Conservation (phyloP, 2,113 vertebrate species). For the Brachypodius melanocephalos region DNA sequence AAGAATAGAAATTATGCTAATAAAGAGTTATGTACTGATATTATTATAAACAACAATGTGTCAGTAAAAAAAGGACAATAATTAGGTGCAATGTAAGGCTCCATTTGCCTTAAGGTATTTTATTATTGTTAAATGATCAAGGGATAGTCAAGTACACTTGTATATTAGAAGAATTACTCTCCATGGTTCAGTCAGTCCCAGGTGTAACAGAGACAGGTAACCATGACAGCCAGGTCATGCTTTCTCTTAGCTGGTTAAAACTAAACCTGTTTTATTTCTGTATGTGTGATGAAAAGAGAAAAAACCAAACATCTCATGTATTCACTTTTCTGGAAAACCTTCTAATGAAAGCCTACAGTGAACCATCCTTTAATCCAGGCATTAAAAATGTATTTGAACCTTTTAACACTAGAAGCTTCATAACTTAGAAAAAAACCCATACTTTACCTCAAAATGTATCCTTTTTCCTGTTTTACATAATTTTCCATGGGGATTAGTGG, state of each 20-base stretch:
- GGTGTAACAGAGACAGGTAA: not conserved
- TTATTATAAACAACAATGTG: not conserved
- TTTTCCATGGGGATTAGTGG: not conserved
- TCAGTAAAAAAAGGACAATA: not conserved
- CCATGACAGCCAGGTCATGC: not conserved
- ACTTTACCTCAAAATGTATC: not conserved
- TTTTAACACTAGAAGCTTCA: not conserved
- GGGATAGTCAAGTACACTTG: not conserved
- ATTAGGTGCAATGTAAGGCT: not conserved
- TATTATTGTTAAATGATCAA: not conserved
- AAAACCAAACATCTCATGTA: rapidly evolving
- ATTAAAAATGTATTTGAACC: not conserved
- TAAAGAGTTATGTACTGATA: not conserved
- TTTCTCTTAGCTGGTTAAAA: not conserved
- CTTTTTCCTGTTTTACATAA: not conserved
- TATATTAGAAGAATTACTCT: not conserved
- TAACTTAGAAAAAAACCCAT: not conserved
- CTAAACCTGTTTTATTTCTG: not conserved
- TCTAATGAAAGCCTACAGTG: not conserved
- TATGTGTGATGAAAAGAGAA: not conserved
- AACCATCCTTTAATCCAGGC: not conserved
- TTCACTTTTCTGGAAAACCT: not conserved
- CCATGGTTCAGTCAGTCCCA: not conserved
- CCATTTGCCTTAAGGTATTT: not conserved
- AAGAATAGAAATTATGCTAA: not conserved